A percentile compares a stretch with the other conserved stretches of the same genome.
Conservation (phyloP, 2,113 vertebrate species). For the Myrmophylax atrothorax region DNA sequence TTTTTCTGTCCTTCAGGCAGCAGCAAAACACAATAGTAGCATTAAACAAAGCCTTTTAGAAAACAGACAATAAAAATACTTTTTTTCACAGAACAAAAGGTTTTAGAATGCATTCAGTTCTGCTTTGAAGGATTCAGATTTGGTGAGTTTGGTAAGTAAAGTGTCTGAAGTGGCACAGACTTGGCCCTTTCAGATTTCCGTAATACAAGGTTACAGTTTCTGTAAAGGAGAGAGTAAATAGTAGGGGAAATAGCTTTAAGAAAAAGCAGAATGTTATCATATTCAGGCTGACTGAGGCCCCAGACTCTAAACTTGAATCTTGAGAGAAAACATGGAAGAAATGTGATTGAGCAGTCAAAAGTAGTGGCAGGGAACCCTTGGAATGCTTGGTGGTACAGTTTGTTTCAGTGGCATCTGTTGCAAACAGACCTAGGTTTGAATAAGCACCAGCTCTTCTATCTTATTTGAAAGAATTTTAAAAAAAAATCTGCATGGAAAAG, state of each 20-base stretch:
- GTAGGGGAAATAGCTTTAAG: neutral
- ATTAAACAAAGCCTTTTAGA: neutral
- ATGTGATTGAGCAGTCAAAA: conserved; percentile 1
- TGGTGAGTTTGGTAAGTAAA: neutral
- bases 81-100: conserved; percentile 7
- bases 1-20: conserved; percentile 3
- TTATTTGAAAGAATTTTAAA: neutral
- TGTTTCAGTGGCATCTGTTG: neutral
- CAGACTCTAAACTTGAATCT: neutral
- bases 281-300: neutral
- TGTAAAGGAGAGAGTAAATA: neutral
- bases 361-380: neutral
- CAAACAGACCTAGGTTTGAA: neutral
- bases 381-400: neutral
- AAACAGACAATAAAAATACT: conserved; percentile 1
- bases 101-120: neutral
- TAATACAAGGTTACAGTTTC: neutral
- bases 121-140: neutral
- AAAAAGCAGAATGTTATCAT: neutral
- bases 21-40: neutral
- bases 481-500: neutral
- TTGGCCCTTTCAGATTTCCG: neutral
- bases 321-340: neutral
- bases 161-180: neutral
- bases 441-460: neutral